Evolutionary conservation across 2,888 invertebrate species (phyloP).

Genomic region (Escarpia spicata): DNA sequence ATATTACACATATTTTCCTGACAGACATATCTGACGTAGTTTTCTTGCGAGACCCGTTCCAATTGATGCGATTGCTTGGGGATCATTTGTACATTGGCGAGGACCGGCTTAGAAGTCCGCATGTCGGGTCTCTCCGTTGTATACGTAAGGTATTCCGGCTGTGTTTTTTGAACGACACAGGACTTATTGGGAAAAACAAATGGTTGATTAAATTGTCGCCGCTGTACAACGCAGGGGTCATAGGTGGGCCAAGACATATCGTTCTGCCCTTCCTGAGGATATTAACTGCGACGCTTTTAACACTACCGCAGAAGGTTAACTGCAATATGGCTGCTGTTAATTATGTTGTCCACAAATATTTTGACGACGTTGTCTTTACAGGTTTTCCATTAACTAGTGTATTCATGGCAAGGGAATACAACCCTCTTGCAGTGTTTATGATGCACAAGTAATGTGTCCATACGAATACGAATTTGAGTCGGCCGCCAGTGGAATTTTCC

Average conservation of each 20-base stretch:
- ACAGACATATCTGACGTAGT: slow-evolving; percentile 20
- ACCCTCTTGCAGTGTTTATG: background rate
- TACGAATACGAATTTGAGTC: too few species aligned
- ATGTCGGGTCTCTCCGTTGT: background rate
- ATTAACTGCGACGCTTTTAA: background rate
- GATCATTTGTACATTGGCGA: slow-evolving; percentile 20
- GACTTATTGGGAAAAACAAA: too few species aligned
- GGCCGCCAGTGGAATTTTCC: too few species aligned
- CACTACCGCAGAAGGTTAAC: background rate
- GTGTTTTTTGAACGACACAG: too few species aligned
- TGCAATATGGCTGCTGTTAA: slow-evolving; percentile 22
- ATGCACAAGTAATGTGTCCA: slow-evolving; percentile 20
- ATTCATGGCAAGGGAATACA: background rate
- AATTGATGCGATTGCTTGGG: background rate
- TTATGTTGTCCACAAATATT: slow-evolving; percentile 22
- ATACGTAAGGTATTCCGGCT: background rate
- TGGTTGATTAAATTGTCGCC: too few species aligned
- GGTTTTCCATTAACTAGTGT: slow-evolving; percentile 18
- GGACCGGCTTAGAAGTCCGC: background rate
- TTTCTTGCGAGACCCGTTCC: slow-evolving; percentile 3
- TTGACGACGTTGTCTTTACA: background rate
- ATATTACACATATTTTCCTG: background rate
- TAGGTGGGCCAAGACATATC: background rate
- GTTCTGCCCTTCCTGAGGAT: slow-evolving; percentile 14
- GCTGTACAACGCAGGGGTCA: too few species aligned